These are phyloP conservation scores for Tympanoctomys barrerae DNA, from an alignment of 2,797 vertebrate genomes.

Conservation along the genomic window DNA sequence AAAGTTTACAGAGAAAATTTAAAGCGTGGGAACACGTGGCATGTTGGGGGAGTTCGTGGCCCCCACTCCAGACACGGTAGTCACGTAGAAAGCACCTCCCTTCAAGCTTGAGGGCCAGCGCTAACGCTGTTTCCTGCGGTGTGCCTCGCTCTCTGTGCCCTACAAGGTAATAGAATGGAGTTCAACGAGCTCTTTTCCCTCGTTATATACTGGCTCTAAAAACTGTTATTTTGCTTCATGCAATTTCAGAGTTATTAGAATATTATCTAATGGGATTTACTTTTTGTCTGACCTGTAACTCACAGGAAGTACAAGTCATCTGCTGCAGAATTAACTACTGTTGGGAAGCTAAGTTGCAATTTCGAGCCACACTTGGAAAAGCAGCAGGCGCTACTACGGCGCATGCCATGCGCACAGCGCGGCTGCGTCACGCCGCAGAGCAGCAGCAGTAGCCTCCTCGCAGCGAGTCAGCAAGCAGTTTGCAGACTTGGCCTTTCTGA, in stretches of 20 bases:
- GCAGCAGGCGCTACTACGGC: not conserved
- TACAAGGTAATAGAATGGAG: not conserved
- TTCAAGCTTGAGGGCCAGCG: not conserved
- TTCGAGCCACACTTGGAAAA: slow-evolving; percentile 24
- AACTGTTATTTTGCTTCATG: slow-evolving; percentile 58
- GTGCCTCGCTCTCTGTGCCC: not conserved
- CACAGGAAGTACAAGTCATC: slow-evolving; percentile 61
- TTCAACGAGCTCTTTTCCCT: slow-evolving; percentile 27
- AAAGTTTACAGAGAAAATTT: slow-evolving; percentile 60
- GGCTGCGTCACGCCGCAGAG: not conserved
- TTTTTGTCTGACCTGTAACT: slow-evolving; percentile 22
- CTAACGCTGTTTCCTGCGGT: slow-evolving; percentile 46
- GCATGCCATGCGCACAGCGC: slow-evolving; percentile 44
- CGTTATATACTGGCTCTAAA: slow-evolving; percentile 37
- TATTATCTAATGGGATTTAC: slow-evolving; percentile 33
- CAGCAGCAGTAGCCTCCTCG: slow-evolving; percentile 51
- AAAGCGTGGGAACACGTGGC: slow-evolving; percentile 69
- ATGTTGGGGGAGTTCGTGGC: not conserved
- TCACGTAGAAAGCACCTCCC: slow-evolving; percentile 55
- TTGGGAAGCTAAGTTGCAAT: slow-evolving; percentile 62
- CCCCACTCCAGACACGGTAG: not conserved
- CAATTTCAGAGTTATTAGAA: slow-evolving; percentile 64
- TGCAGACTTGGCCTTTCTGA: not conserved
- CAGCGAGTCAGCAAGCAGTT: not conserved
- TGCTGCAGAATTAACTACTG: slow-evolving; percentile 47